A percentile compares a stretch with the other conserved stretches of the same genome.
phyloP scores from a whole-genome alignment of 2,113 vertebrate species.

The Phocoena phocoena region DNA sequence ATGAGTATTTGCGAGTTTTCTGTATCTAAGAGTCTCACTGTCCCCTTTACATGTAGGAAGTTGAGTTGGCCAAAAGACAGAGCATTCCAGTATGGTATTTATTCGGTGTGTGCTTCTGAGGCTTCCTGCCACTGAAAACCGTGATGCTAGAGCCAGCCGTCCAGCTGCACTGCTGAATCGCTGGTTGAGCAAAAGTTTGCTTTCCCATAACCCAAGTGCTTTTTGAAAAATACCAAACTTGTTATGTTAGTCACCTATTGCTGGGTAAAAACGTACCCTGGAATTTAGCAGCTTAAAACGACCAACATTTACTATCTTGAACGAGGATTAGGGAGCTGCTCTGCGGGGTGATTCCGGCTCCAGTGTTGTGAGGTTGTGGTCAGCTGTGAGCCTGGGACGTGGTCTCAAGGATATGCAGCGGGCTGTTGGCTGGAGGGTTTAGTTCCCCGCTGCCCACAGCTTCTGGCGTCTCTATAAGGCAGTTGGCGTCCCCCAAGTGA shows the following conservation, averaged over 20 bases:
- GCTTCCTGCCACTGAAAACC: too few species aligned
- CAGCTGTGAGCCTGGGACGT: background rate
- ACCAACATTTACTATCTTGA: background rate
- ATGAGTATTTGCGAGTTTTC: background rate
- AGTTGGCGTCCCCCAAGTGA: background rate
- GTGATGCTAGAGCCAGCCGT: rapidly evolving
- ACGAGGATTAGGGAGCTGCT: background rate
- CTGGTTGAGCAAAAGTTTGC: background rate
- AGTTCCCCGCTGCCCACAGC: background rate
- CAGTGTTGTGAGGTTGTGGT: rapidly evolving
- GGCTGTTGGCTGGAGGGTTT: background rate
- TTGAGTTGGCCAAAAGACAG: background rate
- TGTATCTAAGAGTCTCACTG: too few species aligned
- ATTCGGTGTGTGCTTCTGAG: background rate
- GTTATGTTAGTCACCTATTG: too few species aligned
- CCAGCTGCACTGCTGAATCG: background rate
- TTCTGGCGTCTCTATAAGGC: background rate
- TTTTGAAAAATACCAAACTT: background rate
- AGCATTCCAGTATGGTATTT: too few species aligned
- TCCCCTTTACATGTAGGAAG: background rate
- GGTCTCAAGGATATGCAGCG: background rate
- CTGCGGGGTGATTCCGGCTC: background rate
- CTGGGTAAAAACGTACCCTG: background rate
- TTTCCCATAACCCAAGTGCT: background rate
- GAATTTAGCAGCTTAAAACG: background rate